Percentiles rank a stretch among this genome's conserved stretches.
phyloP scores from a whole-genome alignment of 2,797 vertebrate species.

The Cuculus canorus region DNA sequence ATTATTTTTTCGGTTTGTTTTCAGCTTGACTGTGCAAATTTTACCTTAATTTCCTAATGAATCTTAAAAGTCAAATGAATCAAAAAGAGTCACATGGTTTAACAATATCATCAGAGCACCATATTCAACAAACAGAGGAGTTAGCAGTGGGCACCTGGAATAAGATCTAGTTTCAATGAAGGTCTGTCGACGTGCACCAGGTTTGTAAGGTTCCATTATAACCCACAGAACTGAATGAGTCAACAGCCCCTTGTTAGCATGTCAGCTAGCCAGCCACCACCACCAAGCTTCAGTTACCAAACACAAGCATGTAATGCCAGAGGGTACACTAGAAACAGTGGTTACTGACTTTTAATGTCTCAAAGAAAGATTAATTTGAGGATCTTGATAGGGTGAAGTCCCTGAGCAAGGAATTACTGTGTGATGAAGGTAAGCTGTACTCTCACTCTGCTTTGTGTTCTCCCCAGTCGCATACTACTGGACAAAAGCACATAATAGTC shows the following conservation, averaged over 20 bases:
- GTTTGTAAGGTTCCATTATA: background rate
- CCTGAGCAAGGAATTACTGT: background rate
- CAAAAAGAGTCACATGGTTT: background rate
- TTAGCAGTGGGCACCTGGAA: background rate
- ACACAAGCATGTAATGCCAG: background rate
- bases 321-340: background rate
- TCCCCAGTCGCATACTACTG: background rate
- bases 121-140: background rate
- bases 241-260: background rate
- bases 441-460: background rate
- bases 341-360: background rate
- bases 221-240: background rate
- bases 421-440: background rate
- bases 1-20: background rate
- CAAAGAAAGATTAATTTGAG: background rate
- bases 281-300: background rate
- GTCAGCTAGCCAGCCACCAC: background rate
- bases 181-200: background rate
- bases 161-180: background rate
- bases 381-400: background rate
- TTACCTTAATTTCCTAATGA: background rate
- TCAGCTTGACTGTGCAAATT: background rate
- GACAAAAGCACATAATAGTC: rapidly evolving
- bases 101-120: background rate
- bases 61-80: background rate